A percentile compares a stretch with the other conserved stretches of the same genome.
Evolutionary conservation across 1,140 invertebrate genomes (phyloP).

Genomic region (Aethina tumida): DNA sequence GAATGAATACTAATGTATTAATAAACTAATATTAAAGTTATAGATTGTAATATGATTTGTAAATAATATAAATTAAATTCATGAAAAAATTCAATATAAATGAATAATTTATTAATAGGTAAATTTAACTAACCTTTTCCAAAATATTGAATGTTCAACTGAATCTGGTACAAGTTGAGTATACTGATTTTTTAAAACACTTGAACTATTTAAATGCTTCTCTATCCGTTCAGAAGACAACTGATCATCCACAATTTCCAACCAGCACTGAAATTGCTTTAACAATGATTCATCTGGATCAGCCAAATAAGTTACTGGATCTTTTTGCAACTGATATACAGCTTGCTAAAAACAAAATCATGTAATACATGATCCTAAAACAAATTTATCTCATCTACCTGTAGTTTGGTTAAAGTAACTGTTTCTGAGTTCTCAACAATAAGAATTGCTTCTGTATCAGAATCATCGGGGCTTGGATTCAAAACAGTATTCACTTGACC

Average conservation of each 20-base stretch:
- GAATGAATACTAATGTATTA: too few species aligned
- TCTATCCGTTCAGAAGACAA: conserved; percentile 35
- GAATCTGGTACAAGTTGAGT: conserved; percentile 43
- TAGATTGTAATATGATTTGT: too few species aligned
- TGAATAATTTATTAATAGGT: too few species aligned
- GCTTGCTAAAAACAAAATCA: conserved; percentile 25
- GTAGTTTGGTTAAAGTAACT: conserved; percentile 46
- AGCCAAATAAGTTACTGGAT: conserved; percentile 36
- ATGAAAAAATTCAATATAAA: too few species aligned
- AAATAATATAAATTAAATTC: too few species aligned
- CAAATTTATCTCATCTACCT: conserved; percentile 34
- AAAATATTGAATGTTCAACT: conserved; percentile 43
- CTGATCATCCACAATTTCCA: conserved; percentile 40
- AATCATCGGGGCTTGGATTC: conserved; percentile 57
- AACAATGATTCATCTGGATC: conserved; percentile 33
- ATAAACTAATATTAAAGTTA: too few species aligned
- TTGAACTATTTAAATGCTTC: conserved; percentile 38
- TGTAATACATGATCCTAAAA: not conserved
- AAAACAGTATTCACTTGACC: conserved; percentile 55
- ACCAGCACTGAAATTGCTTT: conserved; percentile 39
- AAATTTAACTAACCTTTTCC: conserved; percentile 40
- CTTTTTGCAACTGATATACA: conserved; percentile 36
- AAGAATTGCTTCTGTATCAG: conserved; percentile 54
- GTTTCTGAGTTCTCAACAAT: conserved; percentile 48
- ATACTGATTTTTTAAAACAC: conserved; percentile 41